These are phyloP conservation scores for Salpingus planirostris DNA, from an alignment of 2,888 invertebrate genomes.

Conservation along the genomic window DNA sequence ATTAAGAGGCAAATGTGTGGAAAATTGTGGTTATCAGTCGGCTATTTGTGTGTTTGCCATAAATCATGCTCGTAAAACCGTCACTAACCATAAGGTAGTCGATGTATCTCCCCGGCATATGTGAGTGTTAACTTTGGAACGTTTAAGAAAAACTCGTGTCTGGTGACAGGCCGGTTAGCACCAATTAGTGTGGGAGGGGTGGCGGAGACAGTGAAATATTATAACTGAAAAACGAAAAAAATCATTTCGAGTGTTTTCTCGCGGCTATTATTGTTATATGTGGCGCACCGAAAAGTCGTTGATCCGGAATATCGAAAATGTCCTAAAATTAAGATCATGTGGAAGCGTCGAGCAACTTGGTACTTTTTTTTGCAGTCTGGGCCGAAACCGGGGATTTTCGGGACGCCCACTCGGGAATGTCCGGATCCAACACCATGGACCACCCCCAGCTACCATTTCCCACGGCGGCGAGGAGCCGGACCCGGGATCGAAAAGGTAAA, in stretches of 20 bases:
- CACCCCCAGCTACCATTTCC: constrained; percentile 65
- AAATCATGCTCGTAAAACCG: constrained; percentile 34
- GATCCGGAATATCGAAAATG: too few species aligned
- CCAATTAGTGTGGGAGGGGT: constrained; percentile 25
- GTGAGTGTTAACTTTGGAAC: constrained; percentile 27
- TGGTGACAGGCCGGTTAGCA: constrained; percentile 23
- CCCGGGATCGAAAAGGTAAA: constrained; percentile 59
- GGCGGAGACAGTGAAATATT: constrained; percentile 20
- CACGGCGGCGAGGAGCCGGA: constrained; percentile 50
- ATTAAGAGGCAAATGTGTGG: too few species aligned
- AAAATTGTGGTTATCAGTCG: constrained; percentile 32
- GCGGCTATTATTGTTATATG: background rate
- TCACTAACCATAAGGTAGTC: constrained; percentile 33
- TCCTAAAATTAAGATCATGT: too few species aligned
- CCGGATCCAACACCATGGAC: constrained; percentile 49
- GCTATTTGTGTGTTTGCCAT: constrained; percentile 21
- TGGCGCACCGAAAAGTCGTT: too few species aligned
- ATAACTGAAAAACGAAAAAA: constrained; percentile 12
- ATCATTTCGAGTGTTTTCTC: too few species aligned
- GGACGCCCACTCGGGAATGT: constrained; percentile 64
- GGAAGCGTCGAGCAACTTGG: constrained; percentile 31
- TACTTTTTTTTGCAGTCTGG: constrained; percentile 64
- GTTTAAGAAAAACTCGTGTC: constrained; percentile 30
- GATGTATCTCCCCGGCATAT: constrained; percentile 32
- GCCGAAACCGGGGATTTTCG: constrained; percentile 83